These are phyloP conservation scores for Saguinus imperator DNA, from an alignment of 2,113 vertebrate genomes.

Conservation along the genomic window DNA sequence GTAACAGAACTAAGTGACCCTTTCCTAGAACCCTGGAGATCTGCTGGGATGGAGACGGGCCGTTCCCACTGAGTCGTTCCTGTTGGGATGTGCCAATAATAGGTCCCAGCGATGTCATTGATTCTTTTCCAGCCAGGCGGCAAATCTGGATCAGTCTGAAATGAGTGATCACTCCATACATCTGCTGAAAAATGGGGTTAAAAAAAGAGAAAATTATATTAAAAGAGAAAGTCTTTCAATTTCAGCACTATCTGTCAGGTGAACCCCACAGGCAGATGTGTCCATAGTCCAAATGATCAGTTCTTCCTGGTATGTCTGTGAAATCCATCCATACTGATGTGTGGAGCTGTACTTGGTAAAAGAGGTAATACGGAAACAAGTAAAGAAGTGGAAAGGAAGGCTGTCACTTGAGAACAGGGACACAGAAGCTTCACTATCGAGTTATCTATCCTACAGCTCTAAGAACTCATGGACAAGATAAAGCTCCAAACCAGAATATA, in stretches of 20 bases:
- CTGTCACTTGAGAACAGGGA: neutral
- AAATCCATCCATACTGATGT: neutral
- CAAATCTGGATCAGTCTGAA: conserved; percentile 95
- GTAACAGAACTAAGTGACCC: conserved; percentile 93
- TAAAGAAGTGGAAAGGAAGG: neutral
- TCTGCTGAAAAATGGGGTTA: conserved; percentile 83
- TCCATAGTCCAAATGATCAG: neutral
- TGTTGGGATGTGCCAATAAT: conserved; percentile 97
- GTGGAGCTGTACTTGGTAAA: neutral
- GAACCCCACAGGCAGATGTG: neutral
- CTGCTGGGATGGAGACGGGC: conserved; percentile 85
- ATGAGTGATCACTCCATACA: conserved; percentile 93
- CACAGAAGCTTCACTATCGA: neutral
- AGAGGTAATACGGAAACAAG: neutral
- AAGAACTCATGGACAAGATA: neutral
- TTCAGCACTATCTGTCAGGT: neutral
- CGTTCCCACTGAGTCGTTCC: conserved; percentile 95
- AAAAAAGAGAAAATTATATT: neutral
- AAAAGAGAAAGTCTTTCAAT: neutral
- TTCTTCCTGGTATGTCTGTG: neutral
- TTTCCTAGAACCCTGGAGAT: conserved; percentile 86
- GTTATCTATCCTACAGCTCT: neutral
- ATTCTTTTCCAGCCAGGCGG: conserved; percentile 97
- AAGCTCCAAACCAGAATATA: neutral
- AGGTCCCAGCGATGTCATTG: conserved; percentile 92